Evolutionary conservation across 1,140 invertebrate species (phyloP).

Genomic region (Diuraphis noxia): DNA sequence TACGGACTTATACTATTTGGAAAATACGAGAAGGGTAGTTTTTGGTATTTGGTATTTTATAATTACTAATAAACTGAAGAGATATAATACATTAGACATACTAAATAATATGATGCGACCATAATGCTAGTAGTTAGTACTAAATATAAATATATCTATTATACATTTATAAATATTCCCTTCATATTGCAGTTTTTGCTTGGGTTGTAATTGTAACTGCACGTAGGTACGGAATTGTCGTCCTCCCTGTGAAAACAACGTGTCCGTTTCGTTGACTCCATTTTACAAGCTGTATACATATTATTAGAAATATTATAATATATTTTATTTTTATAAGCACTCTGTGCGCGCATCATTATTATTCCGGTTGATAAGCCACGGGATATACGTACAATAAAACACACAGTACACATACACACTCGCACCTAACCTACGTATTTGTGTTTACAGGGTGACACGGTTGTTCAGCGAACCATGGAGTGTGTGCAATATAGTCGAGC

Average conservation of each 20-base stretch:
- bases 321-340: background rate
- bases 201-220: background rate
- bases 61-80: no score
- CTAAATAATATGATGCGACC: no score
- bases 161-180: background rate
- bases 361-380: conserved; percentile 37
- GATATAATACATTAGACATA: no score
- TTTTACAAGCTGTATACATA: background rate
- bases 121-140: no score
- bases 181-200: background rate
- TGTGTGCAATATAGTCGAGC: background rate
- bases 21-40: background rate
- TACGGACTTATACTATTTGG: background rate
- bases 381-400: background rate
- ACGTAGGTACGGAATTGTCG: background rate
- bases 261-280: background rate
- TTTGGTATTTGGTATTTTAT: background rate
- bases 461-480: conserved; percentile 38
- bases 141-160: no score
- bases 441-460: conserved; percentile 40
- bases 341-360: conserved; percentile 25
- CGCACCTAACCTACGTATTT: background rate
- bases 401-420: background rate
- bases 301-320: background rate
- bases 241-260: background rate